phyloP scores from a whole-genome alignment of 2,888 invertebrate genomes.

The Ischnus inquisitorius region DNA sequence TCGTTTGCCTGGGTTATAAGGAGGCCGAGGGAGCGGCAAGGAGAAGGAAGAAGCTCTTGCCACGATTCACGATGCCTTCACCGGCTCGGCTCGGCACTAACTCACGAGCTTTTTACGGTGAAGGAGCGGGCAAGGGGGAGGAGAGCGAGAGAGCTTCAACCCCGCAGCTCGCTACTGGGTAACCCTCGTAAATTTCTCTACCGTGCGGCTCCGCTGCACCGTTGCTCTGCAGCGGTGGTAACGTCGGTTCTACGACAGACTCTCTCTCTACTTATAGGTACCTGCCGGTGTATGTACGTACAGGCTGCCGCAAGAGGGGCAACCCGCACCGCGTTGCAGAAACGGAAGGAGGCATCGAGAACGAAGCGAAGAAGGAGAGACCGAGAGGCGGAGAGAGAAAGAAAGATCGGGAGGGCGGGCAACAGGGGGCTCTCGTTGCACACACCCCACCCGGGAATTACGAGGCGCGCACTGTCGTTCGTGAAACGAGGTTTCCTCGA shows the following conservation, averaged over 20 bases:
- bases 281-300: constrained; percentile 32
- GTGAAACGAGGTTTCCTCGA: constrained; percentile 68
- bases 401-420: constrained; percentile 32
- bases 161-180: constrained; percentile 49
- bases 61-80: constrained; percentile 69
- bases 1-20: constrained; percentile 17
- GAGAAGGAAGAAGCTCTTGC: constrained; percentile 61
- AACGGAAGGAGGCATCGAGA: constrained; percentile 27
- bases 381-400: constrained; percentile 29
- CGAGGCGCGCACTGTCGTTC: constrained; percentile 65
- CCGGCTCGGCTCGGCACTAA: constrained; percentile 69
- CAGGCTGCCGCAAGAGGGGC: constrained; percentile 26
- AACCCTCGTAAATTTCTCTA: constrained; percentile 72
- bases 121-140: constrained; percentile 23
- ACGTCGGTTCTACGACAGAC: constrained; percentile 60
- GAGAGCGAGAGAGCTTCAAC: constrained; percentile 53
- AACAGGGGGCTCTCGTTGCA: constrained; percentile 46
- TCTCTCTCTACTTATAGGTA: constrained; percentile 31
- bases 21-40: constrained; percentile 1
- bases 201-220: constrained; percentile 68
- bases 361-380: constrained; percentile 35
- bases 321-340: constrained; percentile 20
- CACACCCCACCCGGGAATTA: constrained; percentile 66
- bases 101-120: constrained; percentile 68
- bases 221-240: constrained; percentile 57